Evolutionary conservation across 2,888 invertebrate species (phyloP).

Genomic region (Pegoplata infirma): DNA sequence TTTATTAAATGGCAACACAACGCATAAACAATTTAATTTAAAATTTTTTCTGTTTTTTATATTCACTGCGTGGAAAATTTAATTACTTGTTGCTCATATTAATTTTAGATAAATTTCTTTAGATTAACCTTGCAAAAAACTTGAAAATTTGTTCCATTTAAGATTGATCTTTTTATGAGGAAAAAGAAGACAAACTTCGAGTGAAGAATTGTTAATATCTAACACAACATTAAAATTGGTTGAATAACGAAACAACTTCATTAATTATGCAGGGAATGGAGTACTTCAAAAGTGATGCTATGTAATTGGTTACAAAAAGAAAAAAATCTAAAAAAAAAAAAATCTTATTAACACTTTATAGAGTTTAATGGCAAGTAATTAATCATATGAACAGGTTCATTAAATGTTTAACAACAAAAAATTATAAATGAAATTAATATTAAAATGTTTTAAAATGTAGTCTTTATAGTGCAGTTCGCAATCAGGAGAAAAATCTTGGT

Average conservation of each 20-base stretch:
- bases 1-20: not conserved
- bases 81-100: constrained; percentile 53
- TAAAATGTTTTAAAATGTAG: too few relatives aligned
- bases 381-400: constrained; percentile 29
- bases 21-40: not conserved
- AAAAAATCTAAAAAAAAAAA: not conserved
- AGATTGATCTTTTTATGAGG: constrained; percentile 44
- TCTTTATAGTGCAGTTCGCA: too few relatives aligned
- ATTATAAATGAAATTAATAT: not conserved
- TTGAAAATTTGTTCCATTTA: constrained; percentile 15
- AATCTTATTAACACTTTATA: constrained; percentile 51
- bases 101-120: constrained; percentile 56
- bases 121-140: constrained; percentile 44
- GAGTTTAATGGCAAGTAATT: constrained; percentile 34
- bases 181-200: constrained; percentile 23
- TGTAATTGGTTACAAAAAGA: not conserved
- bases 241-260: constrained; percentile 46
- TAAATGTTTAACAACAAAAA: not conserved
- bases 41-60: not conserved
- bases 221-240: constrained; percentile 54
- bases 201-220: constrained; percentile 60
- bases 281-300: not conserved
- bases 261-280: constrained; percentile 56
- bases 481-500: too few relatives aligned
- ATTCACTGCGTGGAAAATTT: constrained; percentile 34